Percentiles rank a stretch among this genome's conserved stretches.
Evolutionary conservation across 2,888 invertebrate genomes (phyloP).

Genomic region (Incurvaria masculella): DNA sequence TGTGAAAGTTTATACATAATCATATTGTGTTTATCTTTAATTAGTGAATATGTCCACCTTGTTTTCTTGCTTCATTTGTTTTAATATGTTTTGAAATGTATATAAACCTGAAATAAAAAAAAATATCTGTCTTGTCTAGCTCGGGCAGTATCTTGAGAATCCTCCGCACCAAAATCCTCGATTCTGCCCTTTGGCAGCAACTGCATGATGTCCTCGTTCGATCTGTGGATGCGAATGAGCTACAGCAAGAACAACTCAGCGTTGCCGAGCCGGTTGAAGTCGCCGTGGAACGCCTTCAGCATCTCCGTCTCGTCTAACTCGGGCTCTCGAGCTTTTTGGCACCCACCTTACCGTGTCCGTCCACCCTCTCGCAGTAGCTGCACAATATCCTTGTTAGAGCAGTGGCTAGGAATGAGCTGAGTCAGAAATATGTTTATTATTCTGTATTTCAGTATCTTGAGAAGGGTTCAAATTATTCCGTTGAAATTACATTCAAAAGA

Average conservation of each 20-base stretch:
- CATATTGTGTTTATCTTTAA: too few relatives aligned
- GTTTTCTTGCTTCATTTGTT: too few relatives aligned
- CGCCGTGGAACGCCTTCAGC: too few relatives aligned
- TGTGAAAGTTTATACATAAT: slow-evolving; percentile 1
- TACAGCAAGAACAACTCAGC: slow-evolving; percentile 4
- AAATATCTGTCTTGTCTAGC: slow-evolving; percentile 90
- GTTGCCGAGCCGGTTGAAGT: too few relatives aligned
- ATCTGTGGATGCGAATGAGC: too few relatives aligned
- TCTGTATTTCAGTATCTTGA: too few relatives aligned
- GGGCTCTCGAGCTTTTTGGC: slow-evolving; percentile 87
- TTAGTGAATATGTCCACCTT: too few relatives aligned
- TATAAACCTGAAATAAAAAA: too few relatives aligned
- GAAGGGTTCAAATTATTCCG: too few relatives aligned
- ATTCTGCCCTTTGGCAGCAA: slow-evolving; percentile 82
- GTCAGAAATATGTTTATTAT: slow-evolving; percentile 5
- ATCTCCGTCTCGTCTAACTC: slow-evolving; percentile 91
- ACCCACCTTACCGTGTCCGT: slow-evolving; percentile 91
- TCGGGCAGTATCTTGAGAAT: slow-evolving; percentile 93
- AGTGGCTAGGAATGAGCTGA: too few relatives aligned
- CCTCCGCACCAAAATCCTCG: slow-evolving; percentile 87
- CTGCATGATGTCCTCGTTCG: slow-evolving; percentile 87
- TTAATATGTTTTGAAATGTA: too few relatives aligned
- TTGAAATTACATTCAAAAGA: too few relatives aligned
- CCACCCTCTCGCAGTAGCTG: slow-evolving; percentile 82
- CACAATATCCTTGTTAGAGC: slow-evolving; percentile 88